Percentiles rank a stretch among this genome's conserved stretches.
These are phyloP conservation scores for Tigriopus japonicus DNA, from an alignment of 1,140 invertebrate genomes.

Conservation along the genomic window DNA sequence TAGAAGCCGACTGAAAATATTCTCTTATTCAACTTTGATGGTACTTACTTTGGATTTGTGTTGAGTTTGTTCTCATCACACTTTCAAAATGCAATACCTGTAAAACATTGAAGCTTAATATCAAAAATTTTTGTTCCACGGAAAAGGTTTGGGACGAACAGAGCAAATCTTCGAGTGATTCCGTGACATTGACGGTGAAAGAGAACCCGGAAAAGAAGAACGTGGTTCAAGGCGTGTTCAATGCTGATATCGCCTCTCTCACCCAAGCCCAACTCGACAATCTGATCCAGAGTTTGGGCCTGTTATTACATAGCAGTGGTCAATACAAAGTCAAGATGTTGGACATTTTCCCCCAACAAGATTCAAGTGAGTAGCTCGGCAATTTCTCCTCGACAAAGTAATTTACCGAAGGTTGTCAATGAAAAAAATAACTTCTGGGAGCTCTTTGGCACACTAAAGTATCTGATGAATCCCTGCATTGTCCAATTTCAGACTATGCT, in stretches of 20 bases:
- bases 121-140: too few relatives aligned
- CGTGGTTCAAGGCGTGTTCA: conserved; percentile 1
- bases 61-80: too few relatives aligned
- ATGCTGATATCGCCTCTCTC: conserved; percentile 1
- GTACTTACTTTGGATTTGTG: too few relatives aligned
- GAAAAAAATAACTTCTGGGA: too few relatives aligned
- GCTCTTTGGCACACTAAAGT: too few relatives aligned
- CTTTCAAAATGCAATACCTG: too few relatives aligned
- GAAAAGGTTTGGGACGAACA: conserved; percentile 67
- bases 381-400: too few relatives aligned
- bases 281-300: not conserved
- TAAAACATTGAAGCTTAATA: too few relatives aligned
- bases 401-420: too few relatives aligned
- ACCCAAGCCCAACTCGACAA: not conserved
- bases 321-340: not conserved
- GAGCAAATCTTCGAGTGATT: conserved; percentile 54
- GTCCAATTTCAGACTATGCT: not conserved
- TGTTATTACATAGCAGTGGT: not conserved
- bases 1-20: too few relatives aligned
- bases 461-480: too few relatives aligned
- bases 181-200: conserved; percentile 65
- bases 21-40: too few relatives aligned
- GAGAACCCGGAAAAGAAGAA: conserved; percentile 9
- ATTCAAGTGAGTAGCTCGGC: not conserved
- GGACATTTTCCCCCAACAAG: not conserved